Conservation (phyloP, 2,797 vertebrate species). For the Alectoris magna region DNA sequence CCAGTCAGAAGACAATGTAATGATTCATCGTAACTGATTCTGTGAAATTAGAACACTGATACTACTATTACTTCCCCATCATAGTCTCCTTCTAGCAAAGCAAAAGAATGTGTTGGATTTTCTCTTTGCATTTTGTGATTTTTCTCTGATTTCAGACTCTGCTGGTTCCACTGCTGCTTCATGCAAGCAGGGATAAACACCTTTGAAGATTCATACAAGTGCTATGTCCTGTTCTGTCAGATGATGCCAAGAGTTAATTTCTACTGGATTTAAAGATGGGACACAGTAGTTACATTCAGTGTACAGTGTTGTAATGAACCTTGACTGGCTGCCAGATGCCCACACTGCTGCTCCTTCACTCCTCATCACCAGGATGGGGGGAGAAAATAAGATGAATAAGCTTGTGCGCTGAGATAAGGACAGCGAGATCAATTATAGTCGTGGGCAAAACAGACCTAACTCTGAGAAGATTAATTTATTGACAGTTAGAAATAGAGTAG, state of each 20-base stretch:
- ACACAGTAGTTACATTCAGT: background rate
- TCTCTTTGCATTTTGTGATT: background rate
- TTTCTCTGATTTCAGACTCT: background rate
- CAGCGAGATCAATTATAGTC: background rate
- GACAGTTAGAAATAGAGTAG: background rate
- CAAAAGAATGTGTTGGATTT: background rate
- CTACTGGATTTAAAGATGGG: background rate
- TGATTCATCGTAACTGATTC: background rate
- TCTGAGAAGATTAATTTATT: background rate
- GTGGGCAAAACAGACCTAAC: background rate
- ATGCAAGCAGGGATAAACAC: background rate
- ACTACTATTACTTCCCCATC: background rate
- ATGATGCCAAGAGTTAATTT: background rate
- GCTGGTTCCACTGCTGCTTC: background rate
- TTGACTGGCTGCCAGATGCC: background rate
- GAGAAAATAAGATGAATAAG: background rate
- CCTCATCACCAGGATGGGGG: background rate
- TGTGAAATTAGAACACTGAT: background rate
- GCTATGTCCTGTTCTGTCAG: background rate
- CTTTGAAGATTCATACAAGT: background rate
- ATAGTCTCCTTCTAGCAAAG: background rate
- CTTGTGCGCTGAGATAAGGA: background rate
- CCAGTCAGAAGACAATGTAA: background rate
- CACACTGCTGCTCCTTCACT: background rate
- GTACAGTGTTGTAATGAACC: background rate